These are phyloP conservation scores for Gorsachius magnificus DNA, from an alignment of 2,797 vertebrate genomes.

Conservation along the genomic window DNA sequence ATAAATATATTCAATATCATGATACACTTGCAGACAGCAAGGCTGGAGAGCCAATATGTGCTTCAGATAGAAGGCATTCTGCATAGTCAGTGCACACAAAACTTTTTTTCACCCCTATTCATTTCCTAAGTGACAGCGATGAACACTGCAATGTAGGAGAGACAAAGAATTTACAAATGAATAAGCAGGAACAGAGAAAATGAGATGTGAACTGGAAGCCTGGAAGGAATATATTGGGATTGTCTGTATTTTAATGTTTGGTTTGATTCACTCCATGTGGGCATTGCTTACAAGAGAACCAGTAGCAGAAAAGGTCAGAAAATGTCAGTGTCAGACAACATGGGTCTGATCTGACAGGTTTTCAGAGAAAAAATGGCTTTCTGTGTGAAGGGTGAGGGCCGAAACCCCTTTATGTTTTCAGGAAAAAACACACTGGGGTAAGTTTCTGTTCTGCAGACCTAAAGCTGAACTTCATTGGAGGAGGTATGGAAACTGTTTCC, in stretches of 20 bases:
- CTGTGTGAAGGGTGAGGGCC: background rate
- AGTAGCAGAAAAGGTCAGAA: constrained; percentile 34
- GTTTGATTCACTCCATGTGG: constrained; percentile 13
- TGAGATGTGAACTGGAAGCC: constrained; percentile 1
- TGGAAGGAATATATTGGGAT: constrained; percentile 11
- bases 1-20: background rate
- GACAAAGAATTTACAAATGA: constrained; percentile 40
- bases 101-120: background rate
- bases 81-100: background rate
- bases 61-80: background rate
- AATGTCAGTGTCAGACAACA: background rate
- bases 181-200: constrained; percentile 39
- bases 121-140: constrained; percentile 24
- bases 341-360: background rate
- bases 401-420: background rate
- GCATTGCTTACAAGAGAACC: constrained; percentile 1
- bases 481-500: background rate
- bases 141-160: background rate
- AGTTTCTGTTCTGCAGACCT: background rate
- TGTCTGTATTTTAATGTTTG: constrained; percentile 23
- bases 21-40: background rate
- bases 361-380: background rate
- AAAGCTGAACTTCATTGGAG: background rate
- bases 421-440: background rate
- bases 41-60: background rate